Conservation (phyloP, 2,113 vertebrate genomes). For the Melanerpes formicivorus region DNA sequence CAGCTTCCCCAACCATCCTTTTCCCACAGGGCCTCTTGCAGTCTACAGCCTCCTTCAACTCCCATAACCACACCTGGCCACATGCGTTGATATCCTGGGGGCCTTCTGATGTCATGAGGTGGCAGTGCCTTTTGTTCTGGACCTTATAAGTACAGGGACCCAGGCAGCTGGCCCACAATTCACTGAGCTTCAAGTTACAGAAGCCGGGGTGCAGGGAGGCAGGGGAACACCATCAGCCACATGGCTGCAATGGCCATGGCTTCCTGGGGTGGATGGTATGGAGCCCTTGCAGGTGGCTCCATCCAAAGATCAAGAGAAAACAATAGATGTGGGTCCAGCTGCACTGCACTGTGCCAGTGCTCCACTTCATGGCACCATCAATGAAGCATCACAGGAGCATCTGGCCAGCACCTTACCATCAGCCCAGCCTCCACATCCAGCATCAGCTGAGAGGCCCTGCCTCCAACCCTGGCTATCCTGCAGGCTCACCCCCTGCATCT, state of each 20-base stretch:
- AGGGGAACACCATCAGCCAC: neutral
- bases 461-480: neutral
- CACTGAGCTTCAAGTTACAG: rapidly evolving
- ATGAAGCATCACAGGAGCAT: neutral
- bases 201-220: neutral
- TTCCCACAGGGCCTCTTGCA: neutral
- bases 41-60: neutral
- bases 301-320: neutral
- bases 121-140: neutral
- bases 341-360: neutral
- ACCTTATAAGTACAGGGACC: neutral
- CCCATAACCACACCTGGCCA: neutral
- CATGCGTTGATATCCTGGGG: neutral
- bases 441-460: neutral
- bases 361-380: neutral
- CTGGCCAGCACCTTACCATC: neutral
- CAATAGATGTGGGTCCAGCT: neutral
- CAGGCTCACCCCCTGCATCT: neutral
- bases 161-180: neutral
- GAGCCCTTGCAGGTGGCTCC: neutral
- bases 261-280: neutral
- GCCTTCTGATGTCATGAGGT: neutral
- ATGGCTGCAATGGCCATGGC: neutral
- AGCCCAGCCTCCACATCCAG: neutral
- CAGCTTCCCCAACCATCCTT: no score